Evolutionary conservation across 1,140 invertebrate species (phyloP).

Genomic region (Eriosoma lanigerum): DNA sequence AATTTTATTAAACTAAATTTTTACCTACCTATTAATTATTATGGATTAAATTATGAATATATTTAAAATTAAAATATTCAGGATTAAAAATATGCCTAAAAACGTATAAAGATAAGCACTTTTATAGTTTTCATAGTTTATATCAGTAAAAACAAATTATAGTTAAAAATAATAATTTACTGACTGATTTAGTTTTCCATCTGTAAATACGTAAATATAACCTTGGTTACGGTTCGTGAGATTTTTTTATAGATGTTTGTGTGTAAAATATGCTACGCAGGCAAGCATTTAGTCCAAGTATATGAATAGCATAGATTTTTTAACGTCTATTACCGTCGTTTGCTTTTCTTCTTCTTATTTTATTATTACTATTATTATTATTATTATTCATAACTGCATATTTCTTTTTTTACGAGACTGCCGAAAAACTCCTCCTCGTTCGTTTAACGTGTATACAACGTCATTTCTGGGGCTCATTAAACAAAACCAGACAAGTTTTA

Average conservation of each 20-base stretch:
- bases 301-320: not conserved
- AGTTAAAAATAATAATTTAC: conserved; percentile 18
- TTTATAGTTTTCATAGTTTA: too few species aligned
- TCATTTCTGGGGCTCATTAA: conserved; percentile 2
- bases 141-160: not conserved
- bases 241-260: not conserved
- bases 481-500: conserved; percentile 18
- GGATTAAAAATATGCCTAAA: too few species aligned
- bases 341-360: not conserved
- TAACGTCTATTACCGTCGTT: not conserved
- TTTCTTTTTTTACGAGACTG: conserved; percentile 11
- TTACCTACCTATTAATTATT: too few species aligned
- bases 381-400: not conserved
- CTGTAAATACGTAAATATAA: too few species aligned
- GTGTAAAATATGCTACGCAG: not conserved
- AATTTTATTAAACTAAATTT: too few species aligned
- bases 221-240: too few species aligned
- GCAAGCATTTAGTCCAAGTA: not conserved
- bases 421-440: conserved; percentile 16
- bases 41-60: too few species aligned
- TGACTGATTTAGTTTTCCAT: not conserved
- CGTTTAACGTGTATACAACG: not conserved
- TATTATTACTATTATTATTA: conserved; percentile 19
- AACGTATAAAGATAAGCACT: too few species aligned
- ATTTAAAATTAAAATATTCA: too few species aligned